phyloP scores from a whole-genome alignment of 2,113 vertebrate genomes.

The Saimiri boliviensis region DNA sequence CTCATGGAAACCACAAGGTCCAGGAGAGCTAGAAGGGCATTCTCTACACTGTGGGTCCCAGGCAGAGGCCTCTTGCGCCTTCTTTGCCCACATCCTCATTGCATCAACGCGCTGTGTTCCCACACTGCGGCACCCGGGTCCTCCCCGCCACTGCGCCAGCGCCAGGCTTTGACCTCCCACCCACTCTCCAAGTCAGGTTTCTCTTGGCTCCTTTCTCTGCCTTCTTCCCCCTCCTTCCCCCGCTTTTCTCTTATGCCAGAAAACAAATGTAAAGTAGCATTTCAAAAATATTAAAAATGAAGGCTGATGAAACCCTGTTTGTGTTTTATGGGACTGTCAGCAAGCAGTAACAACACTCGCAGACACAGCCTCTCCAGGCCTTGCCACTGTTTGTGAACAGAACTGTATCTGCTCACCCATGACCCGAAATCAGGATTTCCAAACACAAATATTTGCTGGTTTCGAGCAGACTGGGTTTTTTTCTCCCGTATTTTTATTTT shows the following conservation, averaged over 20 bases:
- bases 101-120: neutral
- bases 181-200: constrained; percentile 65
- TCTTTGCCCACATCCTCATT: neutral
- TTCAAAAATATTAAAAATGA: constrained; percentile 61
- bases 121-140: neutral
- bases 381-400: neutral
- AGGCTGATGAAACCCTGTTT: constrained; percentile 60
- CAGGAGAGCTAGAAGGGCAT: neutral
- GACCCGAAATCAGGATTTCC: constrained; percentile 53
- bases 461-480: neutral
- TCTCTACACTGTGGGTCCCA: neutral
- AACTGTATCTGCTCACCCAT: neutral
- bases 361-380: neutral
- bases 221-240: constrained; percentile 39
- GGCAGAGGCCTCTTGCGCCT: neutral
- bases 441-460: neutral
- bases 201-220: constrained; percentile 59
- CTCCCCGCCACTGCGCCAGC: neutral
- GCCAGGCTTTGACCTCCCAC: constrained; percentile 72
- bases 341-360: neutral
- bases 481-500: constrained; percentile 33
- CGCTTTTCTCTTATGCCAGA: constrained; percentile 55
- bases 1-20: fast-evolving
- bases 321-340: constrained; percentile 47
- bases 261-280: constrained; percentile 73